Base-by-base conservation (phyloP, 1,140 invertebrate genomes). In the Lineus longissimus region DNA sequence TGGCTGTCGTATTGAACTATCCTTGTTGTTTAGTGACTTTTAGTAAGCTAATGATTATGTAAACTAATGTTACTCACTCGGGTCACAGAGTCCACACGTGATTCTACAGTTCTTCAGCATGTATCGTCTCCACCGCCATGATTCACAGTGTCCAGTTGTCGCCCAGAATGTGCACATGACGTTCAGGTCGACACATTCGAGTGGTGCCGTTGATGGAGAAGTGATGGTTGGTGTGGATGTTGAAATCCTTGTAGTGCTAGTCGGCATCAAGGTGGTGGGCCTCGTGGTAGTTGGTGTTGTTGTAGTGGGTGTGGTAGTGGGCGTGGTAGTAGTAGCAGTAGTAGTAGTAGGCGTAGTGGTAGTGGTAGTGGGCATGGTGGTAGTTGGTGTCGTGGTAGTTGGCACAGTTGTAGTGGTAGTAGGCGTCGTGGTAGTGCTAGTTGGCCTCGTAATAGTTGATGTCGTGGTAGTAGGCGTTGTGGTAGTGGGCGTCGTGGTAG, bases 261-360 rank as follows among this genome's bases (percentile, higher is more conserved):
- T 55, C 0, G 60, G 55, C 55, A 43, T 41, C 0, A 27, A 19
- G 51, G 60, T 55, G 51, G 60, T 55, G 27, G 60, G 23, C 55
- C 17, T 55, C 0, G 60, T 55, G 55, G 60, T 61, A 57, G 60
- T 57, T 57, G 43, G 15, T 27, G 60, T 13, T 27, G 43, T 55
- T 17, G 60, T 61, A 25, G 60, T 61, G 29, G 60, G 27, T 56
- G 60, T 55, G 55, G 45, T 55, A 61, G 60, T 23, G 6, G 60
- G 41, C 19, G 45, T 55, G 30, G 45, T 61, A 61, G 60, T 29
- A 57, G 45, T 31, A 55, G 45, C 22, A 57, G 45, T 54, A 25
- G 45, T 54, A 55, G 60, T 23, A 36, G 33, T 36, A 17, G 6
- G 19, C 25, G 30, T 4, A 7, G 22, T n/a, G 23, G 60, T 27